Base-by-base conservation (phyloP, 2,888 invertebrate species). In the Leucoptera coffeella region DNA sequence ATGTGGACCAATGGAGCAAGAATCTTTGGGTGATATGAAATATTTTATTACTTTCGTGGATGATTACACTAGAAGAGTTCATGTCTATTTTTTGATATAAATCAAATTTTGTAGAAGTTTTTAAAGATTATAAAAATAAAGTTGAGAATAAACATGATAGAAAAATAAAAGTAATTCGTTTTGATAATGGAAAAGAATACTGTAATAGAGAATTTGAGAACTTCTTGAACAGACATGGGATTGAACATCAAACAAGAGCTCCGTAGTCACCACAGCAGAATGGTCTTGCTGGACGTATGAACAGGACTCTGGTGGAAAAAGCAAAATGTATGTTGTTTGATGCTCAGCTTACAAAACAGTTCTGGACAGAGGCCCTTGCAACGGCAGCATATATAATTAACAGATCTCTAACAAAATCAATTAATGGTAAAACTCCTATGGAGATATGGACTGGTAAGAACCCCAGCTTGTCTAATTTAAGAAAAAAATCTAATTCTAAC, bases 211-310 rank as follows among this genome's bases (percentile, higher is more conserved):
- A 31, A 5, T 33, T 39, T 25, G 22, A 28, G 15, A 29, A 27
- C 9, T 32, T 28, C 22, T 20, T 38, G 11, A 26, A 5, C n/a
- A 21, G 26, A 4, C 15, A 34, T 11, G 49, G 46, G 3, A 50
- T 50, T 9, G 19, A 15, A 2, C 42, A 45, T 27, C 35, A 42
- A 26, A 35, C 35, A 1, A 38, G 38, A 2, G 34, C 36, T 2
- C 36, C 47, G 1, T 40, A 46, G 22, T 42, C 40, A 3, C 45
- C 45, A 1, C 35, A 49, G 27, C 42, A 45, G 20, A 53, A 50
- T 36, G 49, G 44, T 0, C 13, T 33, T 6, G 38, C 47, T 2
- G 52, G 52, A 29, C 21, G 46, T 2, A 29, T 36, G 28, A 38
- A 37, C 19, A 26, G 35, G 8, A 34, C 33, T 2, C 12, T 36